Evolutionary conservation across 2,888 invertebrate genomes (phyloP).

Genomic region (Entomobrya proxima): DNA sequence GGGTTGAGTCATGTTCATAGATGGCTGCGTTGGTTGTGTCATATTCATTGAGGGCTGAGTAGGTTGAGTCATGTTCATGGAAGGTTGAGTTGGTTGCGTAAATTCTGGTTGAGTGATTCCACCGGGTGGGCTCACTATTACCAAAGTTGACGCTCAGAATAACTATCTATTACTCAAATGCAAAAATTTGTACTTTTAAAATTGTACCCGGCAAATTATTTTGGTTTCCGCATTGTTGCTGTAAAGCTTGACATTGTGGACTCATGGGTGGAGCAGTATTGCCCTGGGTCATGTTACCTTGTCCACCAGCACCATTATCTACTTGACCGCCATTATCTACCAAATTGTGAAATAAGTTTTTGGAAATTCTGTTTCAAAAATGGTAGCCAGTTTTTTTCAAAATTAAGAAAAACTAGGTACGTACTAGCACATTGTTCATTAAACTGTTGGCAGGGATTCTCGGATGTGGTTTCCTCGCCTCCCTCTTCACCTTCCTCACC

Average conservation of each 20-base stretch:
- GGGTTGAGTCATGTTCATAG: slow-evolving; percentile 14
- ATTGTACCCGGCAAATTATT: background rate
- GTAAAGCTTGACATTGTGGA: slow-evolving; percentile 3
- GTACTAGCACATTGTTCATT: slow-evolving; percentile 36
- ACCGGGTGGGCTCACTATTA: background rate
- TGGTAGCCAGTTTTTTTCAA: background rate
- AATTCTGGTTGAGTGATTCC: background rate
- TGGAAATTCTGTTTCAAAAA: background rate
- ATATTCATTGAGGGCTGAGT: background rate
- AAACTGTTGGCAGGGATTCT: slow-evolving; percentile 37
- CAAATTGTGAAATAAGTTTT: background rate
- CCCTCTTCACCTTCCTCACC: slow-evolving; percentile 29
- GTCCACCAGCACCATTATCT: background rate
- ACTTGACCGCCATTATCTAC: slow-evolving; percentile 1
- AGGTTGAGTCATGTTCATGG: background rate
- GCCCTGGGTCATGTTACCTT: background rate
- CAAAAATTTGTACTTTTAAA: background rate
- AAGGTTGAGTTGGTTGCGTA: slow-evolving; percentile 7
- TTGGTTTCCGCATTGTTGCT: slow-evolving; percentile 18
- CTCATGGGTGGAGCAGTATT: background rate
- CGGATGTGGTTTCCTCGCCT: slow-evolving; percentile 37
- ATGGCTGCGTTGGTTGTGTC: background rate
- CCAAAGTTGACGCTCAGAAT: background rate
- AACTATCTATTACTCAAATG: background rate
- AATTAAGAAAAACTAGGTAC: background rate